These are phyloP conservation scores for Trichacis sp. DNA, from an alignment of 2,888 invertebrate genomes.

Conservation along the genomic window DNA sequence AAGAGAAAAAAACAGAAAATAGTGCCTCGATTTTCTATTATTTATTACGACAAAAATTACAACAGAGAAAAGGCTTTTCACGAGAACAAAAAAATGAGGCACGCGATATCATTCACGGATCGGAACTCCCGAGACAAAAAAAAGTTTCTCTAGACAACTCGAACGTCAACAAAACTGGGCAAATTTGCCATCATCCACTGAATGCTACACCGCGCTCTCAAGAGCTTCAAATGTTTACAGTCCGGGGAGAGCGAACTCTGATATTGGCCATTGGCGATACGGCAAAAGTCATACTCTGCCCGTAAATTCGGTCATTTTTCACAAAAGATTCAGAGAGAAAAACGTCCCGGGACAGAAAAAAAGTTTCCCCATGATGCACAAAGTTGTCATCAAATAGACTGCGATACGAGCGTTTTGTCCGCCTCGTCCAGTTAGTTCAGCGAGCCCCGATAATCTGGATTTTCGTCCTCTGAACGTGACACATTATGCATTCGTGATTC, in stretches of 20 bases:
- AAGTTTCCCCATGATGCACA: conserved; percentile 3
- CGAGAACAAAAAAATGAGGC: too few relatives aligned
- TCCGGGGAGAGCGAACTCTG: neutral
- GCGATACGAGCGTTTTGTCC: conserved; percentile 7
- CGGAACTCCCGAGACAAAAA: too few relatives aligned
- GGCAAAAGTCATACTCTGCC: neutral
- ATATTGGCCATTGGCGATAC: neutral
- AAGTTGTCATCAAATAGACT: conserved; percentile 15
- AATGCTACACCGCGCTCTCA: neutral
- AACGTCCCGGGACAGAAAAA: neutral
- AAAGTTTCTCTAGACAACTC: too few relatives aligned
- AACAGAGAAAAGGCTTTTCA: too few relatives aligned
- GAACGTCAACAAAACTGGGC: too few relatives aligned
- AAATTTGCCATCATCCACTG: too few relatives aligned
- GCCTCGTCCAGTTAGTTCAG: conserved; percentile 5
- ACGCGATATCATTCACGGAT: too few relatives aligned
- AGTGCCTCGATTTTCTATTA: too few relatives aligned
- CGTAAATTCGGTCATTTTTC: neutral
- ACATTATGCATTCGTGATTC: conserved; percentile 14
- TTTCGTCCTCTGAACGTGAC: conserved; percentile 2
- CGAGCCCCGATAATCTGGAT: conserved; percentile 6
- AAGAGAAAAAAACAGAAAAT: too few relatives aligned
- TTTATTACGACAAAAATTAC: too few relatives aligned
- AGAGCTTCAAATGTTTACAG: neutral
- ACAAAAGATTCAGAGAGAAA: conserved; percentile 1